Evolutionary conservation across 2,797 vertebrate species (phyloP).

Genomic region (Anguilla marmorata): DNA sequence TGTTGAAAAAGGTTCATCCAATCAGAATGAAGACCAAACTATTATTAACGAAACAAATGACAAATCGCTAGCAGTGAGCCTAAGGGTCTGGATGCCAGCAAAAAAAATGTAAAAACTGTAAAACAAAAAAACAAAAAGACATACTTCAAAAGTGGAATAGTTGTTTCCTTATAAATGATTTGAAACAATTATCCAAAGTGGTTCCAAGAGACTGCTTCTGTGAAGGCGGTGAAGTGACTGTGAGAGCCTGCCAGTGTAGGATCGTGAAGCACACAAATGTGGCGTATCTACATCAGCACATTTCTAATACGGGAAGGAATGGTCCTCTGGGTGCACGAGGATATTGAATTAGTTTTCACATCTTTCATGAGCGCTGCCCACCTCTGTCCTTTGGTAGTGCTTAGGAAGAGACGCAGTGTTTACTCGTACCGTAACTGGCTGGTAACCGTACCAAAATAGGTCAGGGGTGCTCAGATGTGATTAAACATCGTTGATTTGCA

Average conservation of each 20-base stretch:
- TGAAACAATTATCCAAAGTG: slow-evolving; percentile 10
- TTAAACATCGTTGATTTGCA: not conserved
- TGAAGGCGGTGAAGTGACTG: not conserved
- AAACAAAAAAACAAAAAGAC: not conserved
- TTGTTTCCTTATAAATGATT: not conserved
- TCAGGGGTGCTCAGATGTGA: not conserved
- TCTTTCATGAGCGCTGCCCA: slow-evolving; percentile 11
- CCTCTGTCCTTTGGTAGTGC: not conserved
- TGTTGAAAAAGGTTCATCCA: not conserved
- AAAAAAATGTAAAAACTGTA: not conserved
- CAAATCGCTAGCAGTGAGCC: not conserved
- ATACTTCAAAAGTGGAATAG: not conserved
- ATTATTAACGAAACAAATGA: too few relatives aligned
- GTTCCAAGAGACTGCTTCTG: not conserved
- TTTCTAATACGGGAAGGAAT: not conserved
- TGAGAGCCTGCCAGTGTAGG: not conserved
- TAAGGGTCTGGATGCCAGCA: not conserved
- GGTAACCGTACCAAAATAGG: not conserved
- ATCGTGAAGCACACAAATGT: too few relatives aligned
- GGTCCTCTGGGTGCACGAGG: not conserved
- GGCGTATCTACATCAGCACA: not conserved
- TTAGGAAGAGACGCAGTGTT: not conserved
- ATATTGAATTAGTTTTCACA: not conserved
- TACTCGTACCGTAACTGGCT: not conserved
- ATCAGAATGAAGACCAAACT: not conserved